Percentiles rank a stretch among this genome's conserved stretches.
Conservation (phyloP, 2,888 invertebrate genomes). For the Aethes cnicana region DNA sequence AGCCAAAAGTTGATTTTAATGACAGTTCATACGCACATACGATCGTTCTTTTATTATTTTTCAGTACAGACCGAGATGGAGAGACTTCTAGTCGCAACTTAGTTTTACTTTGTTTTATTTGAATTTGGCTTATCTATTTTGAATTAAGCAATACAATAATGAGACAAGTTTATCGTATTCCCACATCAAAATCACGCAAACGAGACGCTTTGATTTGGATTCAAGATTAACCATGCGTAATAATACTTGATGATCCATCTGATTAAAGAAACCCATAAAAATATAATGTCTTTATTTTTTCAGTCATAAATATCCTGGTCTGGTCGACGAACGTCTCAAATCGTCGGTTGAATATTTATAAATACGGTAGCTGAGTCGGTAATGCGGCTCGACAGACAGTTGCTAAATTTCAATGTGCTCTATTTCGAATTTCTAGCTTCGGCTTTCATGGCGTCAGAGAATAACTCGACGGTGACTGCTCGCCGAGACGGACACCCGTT, state of each 20-base stretch:
- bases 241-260: neutral
- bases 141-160: neutral
- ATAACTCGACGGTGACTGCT: conserved; percentile 52
- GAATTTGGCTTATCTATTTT: neutral
- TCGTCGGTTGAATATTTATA: conserved; percentile 73
- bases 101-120: conserved; percentile 1
- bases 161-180: no score
- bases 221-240: neutral
- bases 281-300: conserved; percentile 27
- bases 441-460: conserved; percentile 58
- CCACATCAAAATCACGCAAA: no score
- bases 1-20: conserved; percentile 80
- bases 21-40: conserved; percentile 73
- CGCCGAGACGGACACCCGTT: conserved; percentile 32
- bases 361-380: conserved; percentile 70
- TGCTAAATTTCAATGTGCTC: conserved; percentile 80
- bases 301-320: conserved; percentile 45
- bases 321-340: conserved; percentile 60
- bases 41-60: conserved; percentile 58
- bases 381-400: conserved; percentile 75
- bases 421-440: conserved; percentile 68
- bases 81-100: conserved; percentile 11
- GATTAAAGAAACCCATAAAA: conserved; percentile 3
- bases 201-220: no score
- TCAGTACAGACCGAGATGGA: conserved; percentile 21